Evolutionary conservation across 1,140 invertebrate genomes (phyloP).

Genomic region (Diorhabda sublineata): DNA sequence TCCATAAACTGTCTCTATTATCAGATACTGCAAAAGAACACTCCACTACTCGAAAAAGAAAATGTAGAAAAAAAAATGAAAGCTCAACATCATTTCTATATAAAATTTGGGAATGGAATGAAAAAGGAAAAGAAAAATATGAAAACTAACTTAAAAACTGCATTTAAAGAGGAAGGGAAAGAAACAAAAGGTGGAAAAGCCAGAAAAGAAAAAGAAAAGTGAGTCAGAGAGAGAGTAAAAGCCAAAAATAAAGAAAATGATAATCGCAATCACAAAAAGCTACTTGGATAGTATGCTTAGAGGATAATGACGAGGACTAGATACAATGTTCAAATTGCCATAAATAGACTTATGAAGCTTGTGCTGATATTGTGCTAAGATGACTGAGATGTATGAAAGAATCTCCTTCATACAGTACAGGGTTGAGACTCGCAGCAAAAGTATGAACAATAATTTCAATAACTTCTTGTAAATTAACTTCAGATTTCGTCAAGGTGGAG

Average conservation of each 20-base stretch:
- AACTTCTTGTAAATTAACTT: too few species aligned
- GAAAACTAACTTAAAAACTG: background rate
- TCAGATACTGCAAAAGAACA: too few species aligned
- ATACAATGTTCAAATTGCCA: background rate
- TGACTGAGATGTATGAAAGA: too few species aligned
- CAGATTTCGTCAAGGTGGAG: too few species aligned
- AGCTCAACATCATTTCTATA: background rate
- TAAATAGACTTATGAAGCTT: too few species aligned
- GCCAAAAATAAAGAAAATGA: background rate
- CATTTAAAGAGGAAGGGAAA: background rate
- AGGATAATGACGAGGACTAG: conserved; percentile 3
- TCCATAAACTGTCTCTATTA: background rate
- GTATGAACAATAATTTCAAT: too few species aligned
- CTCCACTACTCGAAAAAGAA: background rate
- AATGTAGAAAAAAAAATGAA: background rate
- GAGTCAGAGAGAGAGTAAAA: background rate
- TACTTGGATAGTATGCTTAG: conserved; percentile 7
- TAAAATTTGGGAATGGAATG: background rate
- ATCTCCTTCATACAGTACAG: too few species aligned
- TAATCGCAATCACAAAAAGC: background rate
- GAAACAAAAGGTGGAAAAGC: background rate
- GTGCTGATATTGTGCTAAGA: too few species aligned
- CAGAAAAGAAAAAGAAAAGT: background rate
- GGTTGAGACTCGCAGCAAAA: too few species aligned
- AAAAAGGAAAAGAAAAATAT: too few species aligned